These are phyloP conservation scores for Acanthoscelides obtectus DNA, from an alignment of 2,888 invertebrate genomes.

Conservation along the genomic window DNA sequence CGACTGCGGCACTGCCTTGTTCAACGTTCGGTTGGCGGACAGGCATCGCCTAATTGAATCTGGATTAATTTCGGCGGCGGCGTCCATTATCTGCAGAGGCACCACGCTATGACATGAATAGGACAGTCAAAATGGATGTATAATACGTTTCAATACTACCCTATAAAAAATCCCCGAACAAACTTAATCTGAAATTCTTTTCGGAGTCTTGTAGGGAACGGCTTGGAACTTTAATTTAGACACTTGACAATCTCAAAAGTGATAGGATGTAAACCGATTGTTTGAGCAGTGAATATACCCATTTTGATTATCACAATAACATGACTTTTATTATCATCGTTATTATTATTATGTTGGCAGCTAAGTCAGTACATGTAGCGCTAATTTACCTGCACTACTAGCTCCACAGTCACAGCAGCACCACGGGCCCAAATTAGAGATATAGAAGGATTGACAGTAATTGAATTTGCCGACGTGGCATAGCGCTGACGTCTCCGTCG, in stretches of 20 bases:
- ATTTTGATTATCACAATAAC: too few species aligned
- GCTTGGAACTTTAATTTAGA: too few species aligned
- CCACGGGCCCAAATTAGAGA: not conserved
- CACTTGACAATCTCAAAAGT: too few species aligned
- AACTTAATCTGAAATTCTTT: too few species aligned
- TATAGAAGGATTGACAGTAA: constrained; percentile 35
- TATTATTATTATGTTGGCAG: too few species aligned
- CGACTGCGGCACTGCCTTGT: not conserved
- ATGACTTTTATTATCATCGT: too few species aligned
- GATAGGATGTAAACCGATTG: too few species aligned
- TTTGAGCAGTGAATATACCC: too few species aligned
- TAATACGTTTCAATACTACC: too few species aligned
- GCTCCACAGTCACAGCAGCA: not conserved
- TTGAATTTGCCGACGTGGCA: constrained; percentile 40
- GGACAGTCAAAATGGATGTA: not conserved
- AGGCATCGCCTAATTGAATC: not conserved
- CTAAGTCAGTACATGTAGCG: too few species aligned
- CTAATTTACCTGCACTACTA: not conserved
- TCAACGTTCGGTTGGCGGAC: not conserved
- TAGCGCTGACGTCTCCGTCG: not conserved
- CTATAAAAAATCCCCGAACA: too few species aligned
- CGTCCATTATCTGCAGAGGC: not conserved
- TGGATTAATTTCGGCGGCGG: not conserved
- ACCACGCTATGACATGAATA: not conserved
- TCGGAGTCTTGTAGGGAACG: too few species aligned